Evolutionary conservation across 2,888 invertebrate genomes (phyloP).

Genomic region (Thysanoteuthis rhombus): DNA sequence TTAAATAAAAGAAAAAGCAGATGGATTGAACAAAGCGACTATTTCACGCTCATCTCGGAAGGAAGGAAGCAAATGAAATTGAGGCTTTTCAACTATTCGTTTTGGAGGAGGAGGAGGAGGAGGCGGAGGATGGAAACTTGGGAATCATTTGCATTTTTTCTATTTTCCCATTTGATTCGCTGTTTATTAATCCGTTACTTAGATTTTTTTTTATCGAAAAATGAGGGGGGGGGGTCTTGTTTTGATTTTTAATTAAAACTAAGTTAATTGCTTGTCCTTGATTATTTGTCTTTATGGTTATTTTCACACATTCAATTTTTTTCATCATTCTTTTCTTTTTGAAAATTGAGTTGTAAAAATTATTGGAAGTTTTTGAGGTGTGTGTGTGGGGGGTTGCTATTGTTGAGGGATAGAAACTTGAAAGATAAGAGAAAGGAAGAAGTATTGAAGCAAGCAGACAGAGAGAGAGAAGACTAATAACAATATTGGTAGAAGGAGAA

Average conservation of each 20-base stretch:
- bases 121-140: neutral
- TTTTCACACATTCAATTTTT: neutral
- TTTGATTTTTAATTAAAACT: constrained; percentile 12
- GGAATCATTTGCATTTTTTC: neutral
- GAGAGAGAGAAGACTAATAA: too few species aligned
- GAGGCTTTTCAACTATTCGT: neutral
- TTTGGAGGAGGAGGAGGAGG: neutral
- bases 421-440: neutral
- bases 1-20: neutral
- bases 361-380: neutral
- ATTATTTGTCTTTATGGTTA: neutral
- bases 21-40: neutral
- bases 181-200: neutral
- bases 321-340: neutral
- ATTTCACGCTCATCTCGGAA: neutral
- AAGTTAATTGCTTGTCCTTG: neutral
- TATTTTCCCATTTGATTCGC: neutral
- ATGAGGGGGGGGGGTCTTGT: neutral
- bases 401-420: neutral
- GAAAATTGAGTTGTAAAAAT: neutral
- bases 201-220: neutral
- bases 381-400: too few species aligned
- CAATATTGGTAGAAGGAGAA: too few species aligned
- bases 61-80: neutral
- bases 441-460: too few species aligned